Conservation (phyloP, 2,797 vertebrate species). For the Labroides dimidiatus region DNA sequence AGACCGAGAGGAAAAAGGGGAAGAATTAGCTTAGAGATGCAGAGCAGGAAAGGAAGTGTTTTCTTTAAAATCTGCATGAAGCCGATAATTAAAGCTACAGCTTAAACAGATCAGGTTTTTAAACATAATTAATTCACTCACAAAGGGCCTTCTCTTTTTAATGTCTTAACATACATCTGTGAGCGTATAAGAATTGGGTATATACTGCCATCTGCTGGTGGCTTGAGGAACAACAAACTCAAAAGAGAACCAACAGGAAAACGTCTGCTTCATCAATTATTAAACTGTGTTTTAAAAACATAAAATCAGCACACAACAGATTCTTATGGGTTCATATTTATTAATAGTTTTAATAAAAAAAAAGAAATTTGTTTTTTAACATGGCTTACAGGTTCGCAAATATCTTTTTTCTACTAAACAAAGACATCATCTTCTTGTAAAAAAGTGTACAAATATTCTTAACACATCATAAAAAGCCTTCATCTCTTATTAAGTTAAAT, state of each 20-base stretch:
- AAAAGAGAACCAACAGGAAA: not conserved
- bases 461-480: conserved; percentile 68
- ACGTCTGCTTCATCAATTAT: no score
- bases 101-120: conserved; percentile 22
- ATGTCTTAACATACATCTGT: not conserved
- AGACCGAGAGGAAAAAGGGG: conserved; percentile 3
- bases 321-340: conserved; percentile 66
- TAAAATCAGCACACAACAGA: not conserved
- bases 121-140: conserved; percentile 29
- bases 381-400: conserved; percentile 53
- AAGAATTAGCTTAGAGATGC: conserved; percentile 10
- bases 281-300: not conserved
- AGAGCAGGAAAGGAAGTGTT: conserved; percentile 23
- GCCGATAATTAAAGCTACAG: conserved; percentile 24
- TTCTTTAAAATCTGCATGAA: conserved; percentile 28
- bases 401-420: conserved; percentile 44
- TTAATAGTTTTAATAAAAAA: conserved; percentile 60
- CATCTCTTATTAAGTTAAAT: conserved; percentile 68
- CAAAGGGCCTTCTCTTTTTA: not conserved
- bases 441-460: conserved; percentile 61
- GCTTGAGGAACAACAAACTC: conserved; percentile 5
- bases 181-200: not conserved
- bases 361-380: conserved; percentile 51
- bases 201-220: conserved; percentile 73
- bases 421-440: conserved; percentile 32